Percentiles rank a stretch among this genome's conserved stretches.
phyloP scores from a whole-genome alignment of 2,888 invertebrate species.

The Leptinotarsa juncta region DNA sequence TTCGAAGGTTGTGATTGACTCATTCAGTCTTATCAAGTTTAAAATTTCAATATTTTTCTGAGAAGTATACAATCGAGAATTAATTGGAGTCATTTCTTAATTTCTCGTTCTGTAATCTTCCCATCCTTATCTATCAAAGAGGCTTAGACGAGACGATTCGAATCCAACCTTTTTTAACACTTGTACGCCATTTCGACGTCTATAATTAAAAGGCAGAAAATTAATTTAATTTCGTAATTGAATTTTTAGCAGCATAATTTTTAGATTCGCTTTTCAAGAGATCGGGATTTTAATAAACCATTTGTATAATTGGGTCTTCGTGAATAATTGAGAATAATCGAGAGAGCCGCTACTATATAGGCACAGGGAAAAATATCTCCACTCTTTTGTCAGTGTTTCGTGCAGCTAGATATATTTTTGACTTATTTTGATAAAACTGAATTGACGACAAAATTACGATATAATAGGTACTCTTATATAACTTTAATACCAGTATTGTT shows the following conservation, averaged over 20 bases:
- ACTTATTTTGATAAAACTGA: neutral
- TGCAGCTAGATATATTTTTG: neutral
- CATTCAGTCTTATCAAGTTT: slow-evolving; percentile 54
- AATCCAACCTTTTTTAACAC: slow-evolving; percentile 57
- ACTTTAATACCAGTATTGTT: too few species aligned
- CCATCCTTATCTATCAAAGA: slow-evolving; percentile 45
- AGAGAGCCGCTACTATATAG: slow-evolving; percentile 4
- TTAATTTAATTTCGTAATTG: slow-evolving; percentile 67
- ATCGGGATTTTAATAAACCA: slow-evolving; percentile 46
- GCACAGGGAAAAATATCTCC: neutral
- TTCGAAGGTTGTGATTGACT: slow-evolving; percentile 39
- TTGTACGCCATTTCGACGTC: slow-evolving; percentile 63
- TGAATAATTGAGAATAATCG: slow-evolving; percentile 37
- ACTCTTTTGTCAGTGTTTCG: neutral
- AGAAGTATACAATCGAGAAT: slow-evolving; percentile 65
- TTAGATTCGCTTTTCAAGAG: slow-evolving; percentile 47
- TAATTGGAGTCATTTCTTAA: slow-evolving; percentile 66
- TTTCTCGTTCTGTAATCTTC: slow-evolving; percentile 47
- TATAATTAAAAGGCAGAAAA: slow-evolving; percentile 65
- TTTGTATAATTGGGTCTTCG: slow-evolving; percentile 45
- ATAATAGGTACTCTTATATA: too few species aligned
- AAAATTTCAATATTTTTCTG: slow-evolving; percentile 65
- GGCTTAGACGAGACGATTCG: slow-evolving; percentile 32
- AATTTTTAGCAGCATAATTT: slow-evolving; percentile 60
- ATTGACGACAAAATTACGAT: too few species aligned